Evolutionary conservation across 2,888 invertebrate genomes (phyloP), one percentile per base, ranked within the genome.

Genomic region (Chalcis sispes): DNA sequence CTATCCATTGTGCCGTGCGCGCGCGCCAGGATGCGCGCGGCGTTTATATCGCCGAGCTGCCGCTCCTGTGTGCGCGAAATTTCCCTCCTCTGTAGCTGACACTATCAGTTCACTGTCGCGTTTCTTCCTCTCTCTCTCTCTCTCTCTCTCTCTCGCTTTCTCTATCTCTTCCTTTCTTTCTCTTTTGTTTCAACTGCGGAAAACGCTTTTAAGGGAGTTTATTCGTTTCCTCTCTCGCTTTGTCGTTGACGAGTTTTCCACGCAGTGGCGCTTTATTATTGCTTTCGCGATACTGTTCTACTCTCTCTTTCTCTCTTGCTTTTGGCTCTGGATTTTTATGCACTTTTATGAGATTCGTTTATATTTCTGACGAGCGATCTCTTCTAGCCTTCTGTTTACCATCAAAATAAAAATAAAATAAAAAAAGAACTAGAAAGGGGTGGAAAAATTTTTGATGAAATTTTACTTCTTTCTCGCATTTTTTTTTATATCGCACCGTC

Each of bases 71-170:
- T 42, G 58, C 79, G 79, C 80, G 65, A 58, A 67, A 74, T 72
- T 79, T 67, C 72, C 65, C 58, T 70, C 75, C 62, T 23, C 83
- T 86, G 85, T 76, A 77, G 73, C 80, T 86, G 85, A 85, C 86
- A 83, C 82, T 86, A 85, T 86, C 86, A 82, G 46, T 78, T 67
- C 74, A 46, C 71, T 56, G 65, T 66, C 62, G 48, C 25, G 58
- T 61, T 77, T 77, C 79, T 52, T 27, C 75, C 75, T 81, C 56
- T 72, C 72, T 78, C 78, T 79, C 62, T 32, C 36, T 23, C 65
- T 23, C 65, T 65, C 70, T 52, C 32, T 77, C 76, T 78, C 80
- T 29, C 66, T 75, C 78, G 80, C 61, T 75, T 75, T 81, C 54
- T 27, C 58, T 46, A 56, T 61, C 78, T 77, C 79, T 52, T 27